A percentile compares a stretch with the other conserved stretches of the same genome.
phyloP scores from a whole-genome alignment of 2,888 invertebrate genomes.

The Eledone cirrhosa region DNA sequence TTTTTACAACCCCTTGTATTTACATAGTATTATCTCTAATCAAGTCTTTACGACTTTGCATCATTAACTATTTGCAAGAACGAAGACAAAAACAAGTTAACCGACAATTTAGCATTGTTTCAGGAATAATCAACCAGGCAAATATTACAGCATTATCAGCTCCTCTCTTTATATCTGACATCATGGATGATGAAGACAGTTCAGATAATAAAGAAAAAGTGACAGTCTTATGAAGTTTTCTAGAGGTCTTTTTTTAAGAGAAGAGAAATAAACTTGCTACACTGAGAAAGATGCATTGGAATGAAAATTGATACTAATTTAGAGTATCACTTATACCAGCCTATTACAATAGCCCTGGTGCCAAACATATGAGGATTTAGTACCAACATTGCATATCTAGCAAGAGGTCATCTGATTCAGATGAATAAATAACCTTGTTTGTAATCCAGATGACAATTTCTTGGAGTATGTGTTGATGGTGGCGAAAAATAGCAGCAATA shows the following conservation, averaged over 20 bases:
- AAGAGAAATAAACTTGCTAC: background rate
- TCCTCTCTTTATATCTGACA: slow-evolving; percentile 55
- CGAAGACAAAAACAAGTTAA: slow-evolving; percentile 46
- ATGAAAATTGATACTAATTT: no score
- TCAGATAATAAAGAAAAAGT: slow-evolving; percentile 56
- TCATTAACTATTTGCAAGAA: slow-evolving; percentile 49
- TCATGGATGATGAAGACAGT: slow-evolving; percentile 51
- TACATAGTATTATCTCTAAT: slow-evolving; percentile 54
- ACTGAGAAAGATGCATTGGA: no score
- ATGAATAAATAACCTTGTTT: no score
- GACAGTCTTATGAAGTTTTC: slow-evolving; percentile 52
- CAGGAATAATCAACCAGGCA: slow-evolving; percentile 55
- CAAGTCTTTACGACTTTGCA: slow-evolving; percentile 43
- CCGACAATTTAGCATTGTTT: slow-evolving; percentile 54
- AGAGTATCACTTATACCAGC: no score
- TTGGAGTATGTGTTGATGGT: no score
- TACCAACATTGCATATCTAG: no score
- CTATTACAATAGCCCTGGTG: no score
- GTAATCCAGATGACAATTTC: no score
- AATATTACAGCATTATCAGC: slow-evolving; percentile 60
- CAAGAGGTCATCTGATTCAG: no score
- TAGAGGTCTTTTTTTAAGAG: background rate
- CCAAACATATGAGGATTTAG: no score
- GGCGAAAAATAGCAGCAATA: no score
- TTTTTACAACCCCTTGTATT: slow-evolving; percentile 61